Percentiles rank a stretch among this genome's conserved stretches.
Conservation (phyloP, 2,113 vertebrate species). For the Nematolebias whitei region DNA sequence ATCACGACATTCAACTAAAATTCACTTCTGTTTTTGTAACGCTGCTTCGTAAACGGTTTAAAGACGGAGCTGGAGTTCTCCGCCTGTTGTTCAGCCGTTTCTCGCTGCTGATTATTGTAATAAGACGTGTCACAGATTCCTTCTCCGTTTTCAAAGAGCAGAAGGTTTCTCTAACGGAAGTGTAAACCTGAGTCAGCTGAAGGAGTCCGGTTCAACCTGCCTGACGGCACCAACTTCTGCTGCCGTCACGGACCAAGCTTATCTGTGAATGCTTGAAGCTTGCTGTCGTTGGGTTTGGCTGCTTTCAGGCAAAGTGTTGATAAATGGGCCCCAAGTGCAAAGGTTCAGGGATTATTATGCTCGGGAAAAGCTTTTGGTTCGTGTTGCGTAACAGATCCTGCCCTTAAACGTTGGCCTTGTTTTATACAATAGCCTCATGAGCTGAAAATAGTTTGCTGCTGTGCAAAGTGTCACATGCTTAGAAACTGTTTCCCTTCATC, state of each 20-base stretch:
- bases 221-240: background rate
- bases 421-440: background rate
- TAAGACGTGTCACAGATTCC: too few relatives aligned
- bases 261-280: too few relatives aligned
- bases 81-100: too few relatives aligned
- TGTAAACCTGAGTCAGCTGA: background rate
- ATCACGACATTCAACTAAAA: too few relatives aligned
- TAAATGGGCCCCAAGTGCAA: constrained; percentile 4
- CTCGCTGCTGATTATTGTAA: too few relatives aligned
- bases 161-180: background rate
- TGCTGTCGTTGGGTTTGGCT: constrained; percentile 37
- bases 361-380: background rate
- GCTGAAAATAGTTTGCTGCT: background rate
- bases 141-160: too few relatives aligned
- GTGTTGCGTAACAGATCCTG: constrained; percentile 16
- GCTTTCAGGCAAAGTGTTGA: constrained; percentile 20
- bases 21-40: too few relatives aligned
- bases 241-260: background rate
- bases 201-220: background rate
- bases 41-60: too few relatives aligned
- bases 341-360: constrained; percentile 18
- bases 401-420: constrained; percentile 4
- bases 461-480: background rate
- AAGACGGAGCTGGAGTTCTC: too few relatives aligned
- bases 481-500: background rate